These are phyloP conservation scores for Seira sanloemensis DNA, from an alignment of 2,888 invertebrate species.

Conservation along the genomic window DNA sequence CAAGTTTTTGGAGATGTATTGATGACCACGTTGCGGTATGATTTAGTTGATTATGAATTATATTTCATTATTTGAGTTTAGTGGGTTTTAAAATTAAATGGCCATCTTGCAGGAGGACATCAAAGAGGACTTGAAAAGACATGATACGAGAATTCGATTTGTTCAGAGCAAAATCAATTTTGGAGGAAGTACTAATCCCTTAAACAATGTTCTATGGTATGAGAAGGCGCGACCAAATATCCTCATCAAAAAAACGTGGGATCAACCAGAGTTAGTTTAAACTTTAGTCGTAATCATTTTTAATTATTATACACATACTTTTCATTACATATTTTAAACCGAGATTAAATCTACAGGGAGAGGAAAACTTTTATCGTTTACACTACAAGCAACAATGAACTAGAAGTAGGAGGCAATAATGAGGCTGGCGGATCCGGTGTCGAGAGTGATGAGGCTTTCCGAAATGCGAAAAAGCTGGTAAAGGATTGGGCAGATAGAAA, in stretches of 20 bases:
- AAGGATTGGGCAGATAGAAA: conserved; percentile 49
- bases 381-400: background rate
- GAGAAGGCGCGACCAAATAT: conserved; percentile 57
- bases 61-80: background rate
- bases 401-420: background rate
- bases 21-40: conserved; percentile 33
- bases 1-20: conserved; percentile 60
- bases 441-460: conserved; percentile 27
- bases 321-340: background rate
- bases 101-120: conserved; percentile 20
- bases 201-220: conserved; percentile 59
- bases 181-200: conserved; percentile 66
- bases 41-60: conserved; percentile 7
- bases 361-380: conserved; percentile 46
- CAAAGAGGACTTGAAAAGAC: conserved; percentile 32
- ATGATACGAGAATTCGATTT: conserved; percentile 34
- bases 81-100: background rate
- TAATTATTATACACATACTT: background rate
- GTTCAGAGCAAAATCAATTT: conserved; percentile 63
- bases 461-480: conserved; percentile 28
- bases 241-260: background rate
- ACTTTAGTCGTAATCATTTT: background rate
- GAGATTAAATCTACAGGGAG: conserved; percentile 31
- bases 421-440: too few relatives aligned
- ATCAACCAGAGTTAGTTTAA: conserved; percentile 56